These are phyloP conservation scores for Pteronura brasiliensis DNA, from an alignment of 2,113 vertebrate species.

Conservation along the genomic window DNA sequence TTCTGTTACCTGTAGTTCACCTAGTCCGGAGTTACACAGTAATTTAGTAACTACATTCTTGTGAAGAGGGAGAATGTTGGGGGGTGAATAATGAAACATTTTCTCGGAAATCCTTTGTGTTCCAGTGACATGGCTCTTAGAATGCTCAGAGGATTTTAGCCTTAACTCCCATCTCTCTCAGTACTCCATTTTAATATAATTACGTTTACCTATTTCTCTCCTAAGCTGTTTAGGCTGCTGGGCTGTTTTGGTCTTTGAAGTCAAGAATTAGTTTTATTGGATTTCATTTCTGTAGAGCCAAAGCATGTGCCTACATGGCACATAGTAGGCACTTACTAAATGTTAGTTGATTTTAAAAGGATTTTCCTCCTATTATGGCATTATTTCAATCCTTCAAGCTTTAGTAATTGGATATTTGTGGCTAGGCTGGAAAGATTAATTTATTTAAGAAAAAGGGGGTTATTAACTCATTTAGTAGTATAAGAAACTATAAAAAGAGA, in stretches of 20 bases:
- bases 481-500: conserved; percentile 57
- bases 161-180: neutral
- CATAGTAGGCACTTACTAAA: neutral
- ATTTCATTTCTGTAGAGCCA: neutral
- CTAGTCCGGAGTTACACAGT: neutral
- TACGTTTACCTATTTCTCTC: neutral
- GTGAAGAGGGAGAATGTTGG: neutral
- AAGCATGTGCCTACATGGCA: neutral
- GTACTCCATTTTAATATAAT: neutral
- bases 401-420: conserved; percentile 65
- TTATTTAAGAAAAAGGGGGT: conserved; percentile 52
- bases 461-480: conserved; percentile 54
- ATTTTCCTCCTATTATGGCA: neutral
- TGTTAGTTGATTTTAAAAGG: conserved; percentile 25
- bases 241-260: neutral
- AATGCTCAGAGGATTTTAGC: neutral
- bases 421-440: conserved; percentile 58
- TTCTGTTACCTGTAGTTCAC: neutral
- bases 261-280: neutral
- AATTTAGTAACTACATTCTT: neutral
- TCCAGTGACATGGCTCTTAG: neutral
- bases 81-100: neutral
- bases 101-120: neutral
- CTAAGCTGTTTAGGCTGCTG: neutral
- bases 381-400: conserved; percentile 45